Conservation (phyloP, 2,797 vertebrate species). For the Gadopsis marmoratus region DNA sequence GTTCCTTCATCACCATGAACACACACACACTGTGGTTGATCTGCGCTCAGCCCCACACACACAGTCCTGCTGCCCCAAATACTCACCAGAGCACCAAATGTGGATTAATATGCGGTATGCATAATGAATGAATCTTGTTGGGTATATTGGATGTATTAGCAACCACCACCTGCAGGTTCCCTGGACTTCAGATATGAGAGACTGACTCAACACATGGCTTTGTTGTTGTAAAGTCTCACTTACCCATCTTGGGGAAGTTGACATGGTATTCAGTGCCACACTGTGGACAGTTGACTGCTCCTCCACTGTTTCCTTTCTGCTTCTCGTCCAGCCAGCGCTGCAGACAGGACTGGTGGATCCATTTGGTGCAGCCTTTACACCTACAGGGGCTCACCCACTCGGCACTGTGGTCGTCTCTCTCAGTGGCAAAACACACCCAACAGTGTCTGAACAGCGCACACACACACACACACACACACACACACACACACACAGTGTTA, state of each 20-base stretch:
- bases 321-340: constrained; percentile 89
- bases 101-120: too few species aligned
- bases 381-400: constrained; percentile 89
- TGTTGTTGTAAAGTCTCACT: background rate
- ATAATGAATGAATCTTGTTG: too few species aligned
- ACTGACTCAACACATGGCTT: background rate
- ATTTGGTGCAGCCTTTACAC: constrained; percentile 88
- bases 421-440: constrained; percentile 88
- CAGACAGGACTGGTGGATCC: constrained; percentile 88
- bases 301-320: constrained; percentile 83
- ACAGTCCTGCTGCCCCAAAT: too few species aligned
- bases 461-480: constrained; percentile 10
- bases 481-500: background rate
- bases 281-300: constrained; percentile 84
- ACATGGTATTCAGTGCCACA: constrained; percentile 85
- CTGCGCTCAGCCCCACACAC: too few species aligned
- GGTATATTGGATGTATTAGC: too few species aligned
- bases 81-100: too few species aligned
- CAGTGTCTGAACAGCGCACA: constrained; percentile 79
- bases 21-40: too few species aligned
- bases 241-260: constrained; percentile 86
- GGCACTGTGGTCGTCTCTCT: constrained; percentile 80
- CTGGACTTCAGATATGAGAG: too few species aligned
- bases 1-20: background rate
- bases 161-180: too few species aligned